These are phyloP conservation scores for Saturnia pavonia DNA, from an alignment of 2,888 invertebrate species.

Conservation along the genomic window DNA sequence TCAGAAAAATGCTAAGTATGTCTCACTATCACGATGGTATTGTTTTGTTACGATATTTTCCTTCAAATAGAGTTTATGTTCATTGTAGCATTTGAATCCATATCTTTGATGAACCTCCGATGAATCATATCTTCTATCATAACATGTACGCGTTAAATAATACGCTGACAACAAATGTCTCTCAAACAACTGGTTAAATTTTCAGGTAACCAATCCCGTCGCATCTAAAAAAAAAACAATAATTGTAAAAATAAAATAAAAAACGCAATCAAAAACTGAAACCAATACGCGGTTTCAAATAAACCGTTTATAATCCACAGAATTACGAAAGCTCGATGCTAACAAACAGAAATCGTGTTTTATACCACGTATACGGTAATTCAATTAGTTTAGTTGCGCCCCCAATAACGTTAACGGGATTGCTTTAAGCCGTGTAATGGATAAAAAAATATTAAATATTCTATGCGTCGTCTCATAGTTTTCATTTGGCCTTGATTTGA, in stretches of 20 bases:
- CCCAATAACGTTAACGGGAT: conserved; percentile 68
- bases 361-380: conserved; percentile 55
- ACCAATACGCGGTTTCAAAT: conserved; percentile 25
- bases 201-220: neutral
- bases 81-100: too few relatives aligned
- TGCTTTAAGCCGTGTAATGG: conserved; percentile 39
- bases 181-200: neutral
- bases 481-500: conserved; percentile 2
- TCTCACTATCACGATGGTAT: too few relatives aligned
- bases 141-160: neutral
- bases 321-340: conserved; percentile 43
- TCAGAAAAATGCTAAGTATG: too few relatives aligned
- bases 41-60: too few relatives aligned
- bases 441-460: conserved; percentile 32
- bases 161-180: neutral
- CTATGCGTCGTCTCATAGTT: conserved; percentile 23
- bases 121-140: neutral
- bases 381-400: conserved; percentile 67
- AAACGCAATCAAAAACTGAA: conserved; percentile 8
- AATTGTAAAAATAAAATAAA: neutral
- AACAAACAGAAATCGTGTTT: conserved; percentile 43
- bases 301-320: conserved; percentile 35
- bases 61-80: too few relatives aligned
- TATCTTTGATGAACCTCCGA: neutral
- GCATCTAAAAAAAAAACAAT: neutral